Conservation (phyloP, 2,797 vertebrate species). For the Diglossa cyanea region DNA sequence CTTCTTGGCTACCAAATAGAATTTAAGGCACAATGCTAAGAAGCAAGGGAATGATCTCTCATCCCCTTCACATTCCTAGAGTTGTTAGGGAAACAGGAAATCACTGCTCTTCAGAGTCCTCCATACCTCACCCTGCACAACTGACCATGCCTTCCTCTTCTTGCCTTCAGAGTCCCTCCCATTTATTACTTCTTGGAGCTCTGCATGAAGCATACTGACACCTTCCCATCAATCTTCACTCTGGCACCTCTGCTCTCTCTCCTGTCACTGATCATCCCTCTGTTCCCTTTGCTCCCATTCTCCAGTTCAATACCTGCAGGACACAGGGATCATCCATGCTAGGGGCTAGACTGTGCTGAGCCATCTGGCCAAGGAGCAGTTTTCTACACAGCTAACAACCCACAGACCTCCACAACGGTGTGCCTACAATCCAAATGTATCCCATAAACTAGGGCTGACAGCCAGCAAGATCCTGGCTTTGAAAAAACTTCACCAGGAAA, state of each 20-base stretch:
- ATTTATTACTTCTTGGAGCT: neutral
- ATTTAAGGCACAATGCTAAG: neutral
- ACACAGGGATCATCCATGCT: neutral
- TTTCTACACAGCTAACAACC: neutral
- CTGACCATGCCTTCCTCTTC: neutral
- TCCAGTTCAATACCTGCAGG: neutral
- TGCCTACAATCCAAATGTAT: neutral
- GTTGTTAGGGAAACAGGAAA: neutral
- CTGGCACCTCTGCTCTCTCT: neutral
- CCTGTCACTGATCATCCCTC: neutral
- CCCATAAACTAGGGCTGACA: neutral
- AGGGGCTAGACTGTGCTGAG: neutral
- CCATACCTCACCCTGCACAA: neutral
- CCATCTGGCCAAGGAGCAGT: neutral
- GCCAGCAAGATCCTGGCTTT: neutral
- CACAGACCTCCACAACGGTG: neutral
- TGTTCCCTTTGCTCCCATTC: neutral
- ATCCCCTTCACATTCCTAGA: neutral
- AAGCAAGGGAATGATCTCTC: neutral
- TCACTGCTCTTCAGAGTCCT: neutral
- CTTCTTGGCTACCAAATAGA: neutral
- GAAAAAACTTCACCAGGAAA: neutral
- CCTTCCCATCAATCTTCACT: neutral
- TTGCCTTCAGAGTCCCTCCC: neutral
- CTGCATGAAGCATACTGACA: neutral